phyloP scores from a whole-genome alignment of 2,888 invertebrate genomes.

The Silvanus unidentatus region DNA sequence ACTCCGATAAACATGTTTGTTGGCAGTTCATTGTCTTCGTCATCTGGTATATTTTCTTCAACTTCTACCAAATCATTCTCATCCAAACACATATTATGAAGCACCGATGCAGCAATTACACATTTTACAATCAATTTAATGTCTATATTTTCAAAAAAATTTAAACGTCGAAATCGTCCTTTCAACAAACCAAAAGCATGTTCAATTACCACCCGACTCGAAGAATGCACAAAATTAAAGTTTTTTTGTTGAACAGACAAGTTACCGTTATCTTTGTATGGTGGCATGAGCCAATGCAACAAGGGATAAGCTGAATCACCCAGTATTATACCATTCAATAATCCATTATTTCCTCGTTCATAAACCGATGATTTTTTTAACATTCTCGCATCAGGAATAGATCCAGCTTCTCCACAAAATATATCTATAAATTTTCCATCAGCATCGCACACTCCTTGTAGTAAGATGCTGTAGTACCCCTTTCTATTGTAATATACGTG shows the following conservation, averaged over 20 bases:
- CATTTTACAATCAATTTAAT: slow-evolving; percentile 5
- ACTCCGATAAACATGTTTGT: slow-evolving; percentile 6
- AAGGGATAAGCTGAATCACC: slow-evolving; percentile 28
- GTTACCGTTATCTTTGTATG: slow-evolving; percentile 27
- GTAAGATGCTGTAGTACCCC: slow-evolving; percentile 17
- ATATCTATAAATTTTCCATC: slow-evolving; percentile 19
- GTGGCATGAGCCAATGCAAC: slow-evolving; percentile 22
- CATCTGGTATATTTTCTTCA: not conserved
- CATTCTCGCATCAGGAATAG: slow-evolving; percentile 10
- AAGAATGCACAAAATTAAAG: slow-evolving; percentile 28
- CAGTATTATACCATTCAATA: slow-evolving; percentile 11
- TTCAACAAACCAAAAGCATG: slow-evolving; percentile 32
- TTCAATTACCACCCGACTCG: slow-evolving; percentile 26
- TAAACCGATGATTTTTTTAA: slow-evolving; percentile 10
- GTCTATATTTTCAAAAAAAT: slow-evolving; percentile 21
- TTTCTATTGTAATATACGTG: slow-evolving; percentile 20
- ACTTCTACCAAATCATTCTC: slow-evolving; percentile 7
- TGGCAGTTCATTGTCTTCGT: slow-evolving; percentile 4
- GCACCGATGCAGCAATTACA: slow-evolving; percentile 1
- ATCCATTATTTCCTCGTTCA: slow-evolving; percentile 7
- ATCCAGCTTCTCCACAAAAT: slow-evolving; percentile 9
- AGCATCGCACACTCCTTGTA: slow-evolving; percentile 28
- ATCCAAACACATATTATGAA: slow-evolving; percentile 8
- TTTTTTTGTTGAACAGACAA: slow-evolving; percentile 24
- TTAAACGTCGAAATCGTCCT: slow-evolving; percentile 26